These are phyloP conservation scores for Trissolcus brochymenae DNA, from an alignment of 2,888 invertebrate species.

Conservation along the genomic window DNA sequence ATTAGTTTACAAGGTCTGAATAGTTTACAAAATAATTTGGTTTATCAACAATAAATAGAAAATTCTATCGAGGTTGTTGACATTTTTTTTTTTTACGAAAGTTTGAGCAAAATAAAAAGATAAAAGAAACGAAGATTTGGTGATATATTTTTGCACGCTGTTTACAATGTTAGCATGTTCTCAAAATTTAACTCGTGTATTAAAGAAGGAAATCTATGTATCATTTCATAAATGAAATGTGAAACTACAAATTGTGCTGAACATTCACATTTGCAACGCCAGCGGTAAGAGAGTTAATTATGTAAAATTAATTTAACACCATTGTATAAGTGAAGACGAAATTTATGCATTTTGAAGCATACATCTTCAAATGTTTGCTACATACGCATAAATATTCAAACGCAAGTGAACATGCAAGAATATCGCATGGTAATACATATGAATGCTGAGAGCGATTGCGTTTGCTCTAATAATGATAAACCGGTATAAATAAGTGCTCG, in stretches of 20 bases:
- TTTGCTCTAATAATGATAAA: conserved; percentile 29
- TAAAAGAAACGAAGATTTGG: too few relatives aligned
- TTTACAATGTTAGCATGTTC: too few relatives aligned
- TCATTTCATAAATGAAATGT: too few relatives aligned
- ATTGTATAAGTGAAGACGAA: conserved; percentile 3
- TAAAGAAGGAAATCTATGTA: too few relatives aligned
- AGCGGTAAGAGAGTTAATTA: not conserved
- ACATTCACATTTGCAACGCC: too few relatives aligned
- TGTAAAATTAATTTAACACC: conserved; percentile 2
- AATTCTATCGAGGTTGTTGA: too few relatives aligned
- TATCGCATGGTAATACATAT: conserved; percentile 16
- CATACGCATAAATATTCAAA: conserved; percentile 23
- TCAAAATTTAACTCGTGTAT: too few relatives aligned
- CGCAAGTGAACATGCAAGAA: conserved; percentile 25
- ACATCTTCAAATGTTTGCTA: conserved; percentile 7
- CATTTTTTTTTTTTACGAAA: too few relatives aligned
- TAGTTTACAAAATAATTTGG: conserved; percentile 49
- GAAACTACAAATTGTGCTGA: too few relatives aligned
- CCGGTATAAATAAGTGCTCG: conserved; percentile 20
- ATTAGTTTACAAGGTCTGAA: conserved; percentile 3
- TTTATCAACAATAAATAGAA: conserved; percentile 17
- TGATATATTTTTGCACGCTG: too few relatives aligned
- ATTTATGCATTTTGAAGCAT: conserved; percentile 6
- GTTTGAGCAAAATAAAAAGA: too few relatives aligned
- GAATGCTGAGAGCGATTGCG: conserved; percentile 15